Evolutionary conservation across 2,113 vertebrate genomes (phyloP), one percentile per base, ranked within the genome.

Genomic region (Oreotrochilus melanogaster): DNA sequence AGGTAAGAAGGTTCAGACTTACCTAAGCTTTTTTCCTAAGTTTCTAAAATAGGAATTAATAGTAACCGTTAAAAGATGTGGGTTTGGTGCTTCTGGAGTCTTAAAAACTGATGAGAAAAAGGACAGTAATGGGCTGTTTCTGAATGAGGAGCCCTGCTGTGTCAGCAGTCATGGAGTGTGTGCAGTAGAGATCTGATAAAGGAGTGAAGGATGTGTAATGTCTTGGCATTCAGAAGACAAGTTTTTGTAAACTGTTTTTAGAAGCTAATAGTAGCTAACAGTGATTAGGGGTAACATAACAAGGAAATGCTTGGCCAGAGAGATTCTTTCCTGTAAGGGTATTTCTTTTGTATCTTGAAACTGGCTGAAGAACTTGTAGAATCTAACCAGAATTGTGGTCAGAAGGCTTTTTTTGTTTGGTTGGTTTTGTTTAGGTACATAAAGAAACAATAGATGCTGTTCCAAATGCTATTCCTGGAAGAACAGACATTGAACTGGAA

Each of bases 371-470:
- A 79, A 5, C 6, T 17, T 0, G 0, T 21, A 53, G 31, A 62
- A 33, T 61, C 25, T 42, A 58, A 28, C 3, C 10, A 48, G 65
- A 87, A 31, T 23, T 43, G 39, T 87, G 23, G 1, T 85, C 78
- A 75, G 61, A 30, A 56, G n/a, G 17, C 35, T 14, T 27, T 43
- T 25, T 27, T 22, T 28, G 11, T 21, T 39, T 21, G 30, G 25
- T 51, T 51, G 31, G 21, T 58, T 58, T 28, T 13, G 53, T 92
- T 87, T 95, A 99, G 99, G 99, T 99, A 23, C 99, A 99, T 97
- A 99, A 99, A 97, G 99, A 99, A 97, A 99, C 99, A 15, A 99
- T 99, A 97, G 99, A 99, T 88, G 99, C 99, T 75, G 99, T 99
- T 92, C 99, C 99, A 92, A 99, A 99, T 97, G 99, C 99, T 48